Base-by-base conservation (phyloP, 2,888 invertebrate species). In the Drosophila rellima region DNA sequence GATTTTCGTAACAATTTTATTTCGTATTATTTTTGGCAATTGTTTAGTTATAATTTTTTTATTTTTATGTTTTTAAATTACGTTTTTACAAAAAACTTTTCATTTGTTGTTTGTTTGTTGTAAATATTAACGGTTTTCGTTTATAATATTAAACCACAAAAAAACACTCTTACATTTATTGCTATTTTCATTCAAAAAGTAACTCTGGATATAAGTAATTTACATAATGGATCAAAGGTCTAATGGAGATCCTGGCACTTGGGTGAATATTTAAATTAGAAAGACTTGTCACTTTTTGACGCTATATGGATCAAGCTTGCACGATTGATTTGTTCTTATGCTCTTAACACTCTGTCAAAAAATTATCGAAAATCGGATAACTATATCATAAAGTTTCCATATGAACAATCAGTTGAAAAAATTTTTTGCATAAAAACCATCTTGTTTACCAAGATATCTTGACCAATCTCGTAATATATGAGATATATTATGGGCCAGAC, bases 151-250 rank as follows among this genome's bases (percentile, higher is more conserved):
- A 77, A 78, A 72, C 80, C 82, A 80, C 40, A 56, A 69, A 64
- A 31, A 80, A 75, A 80, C 85, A 80, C 84, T 78, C 79, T 65
- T 71, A 79, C 68, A 71, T 69, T 42, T 44, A 55, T 72, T 75
- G 65, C 62, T 59, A 40, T 57, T 57, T 39, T 39, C 37, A 6
- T 51, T 33, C 57, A 48, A 44, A 31, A 62, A 62, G 69, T 54
- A 70, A 74, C 70, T 45, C 23, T 57, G 10, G 29, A 44, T 39
- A 56, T 31, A 57, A 63, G 40, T 18, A 40, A 62, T 47, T 55
- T 65, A 40, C 44, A 69, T 40, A 44, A 63, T 39, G 23, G 39
- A 33, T 35, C 13, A 29, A 6, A 37, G 48, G 20, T 31, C 47
- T 35, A 29, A 44, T 37, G 4, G 37, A 15, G 8, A 10, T 40